These are phyloP conservation scores for Tragelaphus imberbis DNA, from an alignment of 2,113 vertebrate genomes.

Conservation along the genomic window DNA sequence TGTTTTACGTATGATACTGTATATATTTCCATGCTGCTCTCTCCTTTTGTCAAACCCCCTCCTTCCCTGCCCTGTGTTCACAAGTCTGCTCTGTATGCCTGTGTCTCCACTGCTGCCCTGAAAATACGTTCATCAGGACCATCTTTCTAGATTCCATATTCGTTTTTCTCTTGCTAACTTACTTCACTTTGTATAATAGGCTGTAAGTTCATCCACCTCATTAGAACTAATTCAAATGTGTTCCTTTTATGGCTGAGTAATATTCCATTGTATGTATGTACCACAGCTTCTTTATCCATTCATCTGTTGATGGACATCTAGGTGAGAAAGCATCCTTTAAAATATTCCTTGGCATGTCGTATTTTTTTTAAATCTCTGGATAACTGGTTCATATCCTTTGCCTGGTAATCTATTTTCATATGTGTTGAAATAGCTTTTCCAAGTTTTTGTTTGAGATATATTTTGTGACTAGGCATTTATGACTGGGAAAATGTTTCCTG, in stretches of 20 bases:
- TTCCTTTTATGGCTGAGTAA: not conserved
- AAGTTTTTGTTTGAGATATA: not conserved
- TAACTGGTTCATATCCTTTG: not conserved
- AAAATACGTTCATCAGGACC: not conserved
- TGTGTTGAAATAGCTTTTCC: not conserved
- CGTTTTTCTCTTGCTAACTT: not conserved
- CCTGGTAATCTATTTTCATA: not conserved
- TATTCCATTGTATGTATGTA: not conserved
- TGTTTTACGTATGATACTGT: not conserved
- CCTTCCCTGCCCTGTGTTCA: not conserved
- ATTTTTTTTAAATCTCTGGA: not conserved
- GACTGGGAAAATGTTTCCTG: not conserved
- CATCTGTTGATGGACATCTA: not conserved
- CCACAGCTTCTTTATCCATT: not conserved
- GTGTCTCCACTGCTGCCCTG: not conserved
- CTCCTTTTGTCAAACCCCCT: not conserved
- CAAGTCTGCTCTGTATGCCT: not conserved
- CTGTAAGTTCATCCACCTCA: not conserved
- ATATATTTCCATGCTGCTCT: not conserved
- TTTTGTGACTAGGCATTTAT: not conserved
- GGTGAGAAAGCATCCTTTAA: conserved; percentile 1
- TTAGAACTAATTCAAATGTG: not conserved
- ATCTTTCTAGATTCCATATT: not conserved
- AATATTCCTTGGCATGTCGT: not conserved
- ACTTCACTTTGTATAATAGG: not conserved